Conservation (phyloP, 2,797 vertebrate genomes). For the Lates japonicus region DNA sequence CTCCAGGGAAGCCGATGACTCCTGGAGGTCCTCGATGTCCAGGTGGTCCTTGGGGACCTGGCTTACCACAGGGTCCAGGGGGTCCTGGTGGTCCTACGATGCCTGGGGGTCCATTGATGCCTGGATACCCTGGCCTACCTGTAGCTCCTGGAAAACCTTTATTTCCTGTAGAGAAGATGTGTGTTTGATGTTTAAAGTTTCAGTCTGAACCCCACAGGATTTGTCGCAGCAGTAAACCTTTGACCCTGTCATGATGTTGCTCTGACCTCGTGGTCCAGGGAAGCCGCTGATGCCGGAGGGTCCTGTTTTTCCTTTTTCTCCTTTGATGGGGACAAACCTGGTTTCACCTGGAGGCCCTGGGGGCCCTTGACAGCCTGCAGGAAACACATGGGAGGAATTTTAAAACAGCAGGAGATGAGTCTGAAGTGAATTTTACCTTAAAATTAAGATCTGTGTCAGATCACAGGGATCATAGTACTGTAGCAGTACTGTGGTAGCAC, state of each 20-base stretch:
- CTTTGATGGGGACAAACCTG: constrained; percentile 53
- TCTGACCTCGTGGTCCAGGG: constrained; percentile 77
- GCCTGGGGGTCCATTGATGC: constrained; percentile 68
- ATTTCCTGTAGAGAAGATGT: constrained; percentile 64
- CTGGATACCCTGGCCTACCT: constrained; percentile 69
- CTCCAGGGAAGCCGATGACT: constrained; percentile 76
- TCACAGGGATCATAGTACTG: background rate
- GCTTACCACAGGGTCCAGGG: constrained; percentile 60
- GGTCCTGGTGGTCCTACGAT: constrained; percentile 67
- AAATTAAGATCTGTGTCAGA: background rate
- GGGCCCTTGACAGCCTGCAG: constrained; percentile 70
- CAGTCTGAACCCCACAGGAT: too few species aligned
- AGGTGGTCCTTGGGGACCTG: constrained; percentile 67
- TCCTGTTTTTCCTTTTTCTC: constrained; percentile 63
- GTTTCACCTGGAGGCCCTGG: constrained; percentile 63
- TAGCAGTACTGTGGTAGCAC: too few species aligned
- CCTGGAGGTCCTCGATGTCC: constrained; percentile 76
- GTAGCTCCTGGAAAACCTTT: constrained; percentile 69
- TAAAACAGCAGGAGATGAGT: background rate
- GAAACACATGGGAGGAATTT: background rate
- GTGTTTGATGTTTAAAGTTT: constrained; percentile 1
- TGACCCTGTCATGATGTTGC: background rate
- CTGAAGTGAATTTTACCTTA: too few species aligned
- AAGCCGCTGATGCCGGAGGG: constrained; percentile 55
- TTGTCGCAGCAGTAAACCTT: too few species aligned